Conservation (phyloP, 2,888 invertebrate species). For the Oasisia sp. region DNA sequence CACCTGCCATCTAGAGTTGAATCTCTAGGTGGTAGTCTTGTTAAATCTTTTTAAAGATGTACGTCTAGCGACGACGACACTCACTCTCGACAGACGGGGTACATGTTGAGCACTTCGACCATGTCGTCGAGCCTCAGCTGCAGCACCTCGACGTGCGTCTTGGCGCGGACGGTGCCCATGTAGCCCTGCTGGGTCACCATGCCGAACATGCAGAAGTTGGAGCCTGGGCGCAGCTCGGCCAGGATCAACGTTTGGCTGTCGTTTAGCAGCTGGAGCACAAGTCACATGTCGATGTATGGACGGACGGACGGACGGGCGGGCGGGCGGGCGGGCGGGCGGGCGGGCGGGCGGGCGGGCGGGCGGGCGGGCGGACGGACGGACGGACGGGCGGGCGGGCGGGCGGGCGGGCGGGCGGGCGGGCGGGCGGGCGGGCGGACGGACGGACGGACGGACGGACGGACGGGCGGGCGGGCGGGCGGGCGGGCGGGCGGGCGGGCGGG, state of each 20-base stretch:
- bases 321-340: not conserved
- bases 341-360: not conserved
- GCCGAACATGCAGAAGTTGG: slow-evolving; percentile 41
- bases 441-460: no score
- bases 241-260: slow-evolving; percentile 8
- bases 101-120: slow-evolving; percentile 30
- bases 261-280: not conserved
- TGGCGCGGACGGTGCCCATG: slow-evolving; percentile 35
- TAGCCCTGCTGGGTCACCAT: slow-evolving; percentile 38
- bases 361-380: no score
- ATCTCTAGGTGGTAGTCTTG: no score
- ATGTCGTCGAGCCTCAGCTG: slow-evolving; percentile 34
- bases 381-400: no score
- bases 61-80: slow-evolving; percentile 14
- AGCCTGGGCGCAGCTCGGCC: slow-evolving; percentile 37
- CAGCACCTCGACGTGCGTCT: slow-evolving; percentile 40
- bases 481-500: no score
- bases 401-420: no score
- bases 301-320: not conserved
- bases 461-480: no score
- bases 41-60: no score
- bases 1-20: no score
- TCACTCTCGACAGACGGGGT: slow-evolving; percentile 34
- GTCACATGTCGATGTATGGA: not conserved
- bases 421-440: no score